Evolutionary conservation across 2,888 invertebrate species (phyloP).

Genomic region (Lithophane ornitopus): DNA sequence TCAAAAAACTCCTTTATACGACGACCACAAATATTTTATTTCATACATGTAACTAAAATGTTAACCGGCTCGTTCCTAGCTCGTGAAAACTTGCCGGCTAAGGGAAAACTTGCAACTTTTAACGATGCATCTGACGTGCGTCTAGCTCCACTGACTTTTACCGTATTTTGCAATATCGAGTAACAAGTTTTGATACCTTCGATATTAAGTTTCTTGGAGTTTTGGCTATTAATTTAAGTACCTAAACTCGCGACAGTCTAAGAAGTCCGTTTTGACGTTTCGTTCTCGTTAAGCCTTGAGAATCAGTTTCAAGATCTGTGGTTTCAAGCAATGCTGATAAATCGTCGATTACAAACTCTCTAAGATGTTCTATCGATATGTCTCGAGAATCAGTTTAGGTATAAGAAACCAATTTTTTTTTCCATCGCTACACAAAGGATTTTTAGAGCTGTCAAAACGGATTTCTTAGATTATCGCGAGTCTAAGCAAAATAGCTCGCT

Average conservation of each 20-base stretch:
- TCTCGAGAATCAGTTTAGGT: no score
- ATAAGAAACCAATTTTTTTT: no score
- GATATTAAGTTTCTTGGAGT: slow-evolving; percentile 28
- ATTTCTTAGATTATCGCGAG: no score
- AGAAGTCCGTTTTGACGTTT: no score
- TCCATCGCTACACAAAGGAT: no score
- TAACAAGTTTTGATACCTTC: slow-evolving; percentile 46
- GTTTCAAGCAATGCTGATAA: no score
- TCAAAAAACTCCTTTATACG: background rate
- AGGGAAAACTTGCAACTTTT: slow-evolving; percentile 64
- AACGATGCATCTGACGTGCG: slow-evolving; percentile 67
- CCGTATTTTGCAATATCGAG: slow-evolving; percentile 55
- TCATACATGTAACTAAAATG: slow-evolving; percentile 18
- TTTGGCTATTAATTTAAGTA: slow-evolving; percentile 30
- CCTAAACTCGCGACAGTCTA: no score
- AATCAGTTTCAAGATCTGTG: no score
- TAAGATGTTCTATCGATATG: no score
- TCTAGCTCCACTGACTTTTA: slow-evolving; percentile 46
- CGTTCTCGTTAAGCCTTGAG: no score
- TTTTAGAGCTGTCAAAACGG: no score
- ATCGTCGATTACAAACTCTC: no score
- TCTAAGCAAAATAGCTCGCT: background rate
- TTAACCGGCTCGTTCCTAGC: slow-evolving; percentile 27
- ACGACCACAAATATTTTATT: slow-evolving; percentile 38
- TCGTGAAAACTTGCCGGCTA: slow-evolving; percentile 47